phyloP scores from a whole-genome alignment of 2,797 vertebrate species.

The Gambusia yucatana region DNA sequence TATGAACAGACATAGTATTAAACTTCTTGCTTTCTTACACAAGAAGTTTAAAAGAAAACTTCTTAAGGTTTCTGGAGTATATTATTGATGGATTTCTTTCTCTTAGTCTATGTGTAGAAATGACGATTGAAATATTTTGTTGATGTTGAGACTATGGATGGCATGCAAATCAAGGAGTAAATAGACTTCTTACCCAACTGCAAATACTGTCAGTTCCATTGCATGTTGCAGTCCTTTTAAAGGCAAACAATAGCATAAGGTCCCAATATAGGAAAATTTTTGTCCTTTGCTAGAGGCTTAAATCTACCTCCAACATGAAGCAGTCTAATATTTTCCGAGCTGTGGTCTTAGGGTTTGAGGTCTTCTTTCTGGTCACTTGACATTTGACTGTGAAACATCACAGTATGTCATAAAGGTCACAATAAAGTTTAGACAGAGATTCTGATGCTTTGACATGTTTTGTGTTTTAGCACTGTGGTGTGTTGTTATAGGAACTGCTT shows the following conservation, averaged over 20 bases:
- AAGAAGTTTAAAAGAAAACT: background rate
- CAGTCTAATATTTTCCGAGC: background rate
- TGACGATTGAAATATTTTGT: background rate
- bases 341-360: background rate
- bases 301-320: background rate
- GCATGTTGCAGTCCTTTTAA: background rate
- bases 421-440: background rate
- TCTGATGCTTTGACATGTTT: background rate
- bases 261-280: background rate
- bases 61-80: background rate
- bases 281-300: background rate
- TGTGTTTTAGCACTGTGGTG: background rate
- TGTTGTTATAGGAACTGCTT: background rate
- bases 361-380: constrained; percentile 2
- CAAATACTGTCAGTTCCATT: background rate
- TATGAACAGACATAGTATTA: background rate
- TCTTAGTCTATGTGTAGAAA: background rate
- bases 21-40: background rate
- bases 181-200: background rate
- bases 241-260: background rate
- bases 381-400: background rate
- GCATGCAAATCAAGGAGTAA: background rate
- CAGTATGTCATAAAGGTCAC: background rate
- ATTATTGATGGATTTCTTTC: background rate
- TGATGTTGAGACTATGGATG: background rate